Base-by-base conservation (phyloP, 2,797 vertebrate genomes). In the Diplodus puntazzo region DNA sequence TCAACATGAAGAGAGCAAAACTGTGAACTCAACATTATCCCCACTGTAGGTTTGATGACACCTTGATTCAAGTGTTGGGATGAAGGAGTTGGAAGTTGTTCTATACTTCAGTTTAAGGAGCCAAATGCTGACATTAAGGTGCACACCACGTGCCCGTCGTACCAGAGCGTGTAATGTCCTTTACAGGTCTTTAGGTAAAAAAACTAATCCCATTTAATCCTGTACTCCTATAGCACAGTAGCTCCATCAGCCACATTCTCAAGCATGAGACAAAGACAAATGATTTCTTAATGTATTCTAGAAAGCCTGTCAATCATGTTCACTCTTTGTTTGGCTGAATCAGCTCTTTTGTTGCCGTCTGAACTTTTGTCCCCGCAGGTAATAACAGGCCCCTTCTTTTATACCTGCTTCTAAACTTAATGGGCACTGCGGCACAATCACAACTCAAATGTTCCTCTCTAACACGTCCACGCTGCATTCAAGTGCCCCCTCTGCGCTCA, bases 181-280 rank as follows among this genome's bases (percentile, higher is more conserved):
- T 73, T 77, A 69, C 64, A 58, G 46, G 55, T 60, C 63, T 82
- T 80, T 58, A 70, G 52, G 27, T 60, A 18, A 45, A 65, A 65
- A 65, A 68, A 16, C 11, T 42, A 76, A 83, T 81, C 72, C 78
- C 39, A 39, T 69, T 59, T 79, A 79, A 88, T 79, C 76, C 73
- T 54, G 48, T 49, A 59, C 64, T 72, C 46, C 13, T 34, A 60
- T 34, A 11, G 23, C 69, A 46, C 34, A 13, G 34, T 25, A 71
- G 48, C 48, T 25, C 23, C 5, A 42, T 58, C 42, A 13, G 13
- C 23, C 10, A 58, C 48, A 59, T 34, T 18, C 46, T 63, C 55
- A 64, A 50, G 57, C 61, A 64, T 61, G 52, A 70, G 52, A 80
- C 65, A 75, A 79, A 75, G 46, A 43, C 73, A 75, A 84, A 55